Conservation (phyloP, 1,140 invertebrate species). For the Scylla paramamosain region DNA sequence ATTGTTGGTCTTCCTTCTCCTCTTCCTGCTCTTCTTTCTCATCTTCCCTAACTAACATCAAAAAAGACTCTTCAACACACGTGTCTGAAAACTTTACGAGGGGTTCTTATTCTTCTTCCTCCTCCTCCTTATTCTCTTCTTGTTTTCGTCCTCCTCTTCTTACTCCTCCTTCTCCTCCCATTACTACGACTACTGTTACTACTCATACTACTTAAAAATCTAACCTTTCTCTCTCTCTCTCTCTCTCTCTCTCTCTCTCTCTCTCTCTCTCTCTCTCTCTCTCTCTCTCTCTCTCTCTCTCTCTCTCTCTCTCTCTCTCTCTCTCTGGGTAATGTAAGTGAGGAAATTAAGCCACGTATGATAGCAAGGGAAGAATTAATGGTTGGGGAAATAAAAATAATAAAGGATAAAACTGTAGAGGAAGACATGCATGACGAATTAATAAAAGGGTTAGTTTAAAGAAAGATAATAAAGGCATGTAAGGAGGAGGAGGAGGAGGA, state of each 20-base stretch:
- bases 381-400: no score
- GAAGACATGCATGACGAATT: no score
- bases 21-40: not conserved
- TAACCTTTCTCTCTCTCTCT: no score
- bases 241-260: not conserved
- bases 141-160: not conserved
- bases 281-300: conserved; percentile 35
- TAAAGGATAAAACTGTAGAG: not conserved
- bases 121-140: not conserved
- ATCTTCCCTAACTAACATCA: not conserved
- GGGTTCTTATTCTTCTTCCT: not conserved
- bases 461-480: not conserved
- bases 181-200: no score
- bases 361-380: not conserved
- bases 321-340: no score
- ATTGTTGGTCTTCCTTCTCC: not conserved
- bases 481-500: not conserved
- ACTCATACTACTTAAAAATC: no score
- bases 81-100: not conserved
- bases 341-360: no score
- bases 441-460: no score
- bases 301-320: not conserved
- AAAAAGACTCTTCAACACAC: not conserved
- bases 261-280: conserved; percentile 29
- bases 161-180: not conserved